Conservation (phyloP, 2,888 invertebrate species). For the Athetis lepigone region DNA sequence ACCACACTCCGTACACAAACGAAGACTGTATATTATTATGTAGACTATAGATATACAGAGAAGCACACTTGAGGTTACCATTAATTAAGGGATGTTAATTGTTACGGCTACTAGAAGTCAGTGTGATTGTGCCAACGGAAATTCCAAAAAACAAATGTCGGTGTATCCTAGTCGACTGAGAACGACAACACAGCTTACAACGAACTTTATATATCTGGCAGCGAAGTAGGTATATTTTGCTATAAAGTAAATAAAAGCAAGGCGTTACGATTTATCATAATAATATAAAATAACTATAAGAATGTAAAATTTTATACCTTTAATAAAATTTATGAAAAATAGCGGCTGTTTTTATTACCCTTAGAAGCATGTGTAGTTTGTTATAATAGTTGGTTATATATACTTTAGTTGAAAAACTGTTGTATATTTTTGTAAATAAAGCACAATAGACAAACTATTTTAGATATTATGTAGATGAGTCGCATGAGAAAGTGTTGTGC, state of each 20-base stretch:
- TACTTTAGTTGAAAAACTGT: slow-evolving; percentile 35
- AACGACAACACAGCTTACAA: slow-evolving; percentile 63
- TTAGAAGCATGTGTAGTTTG: slow-evolving; percentile 50
- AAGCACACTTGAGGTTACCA: slow-evolving; percentile 72
- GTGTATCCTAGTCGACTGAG: slow-evolving; percentile 73
- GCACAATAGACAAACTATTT: slow-evolving; percentile 62
- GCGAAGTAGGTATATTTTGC: slow-evolving; percentile 64
- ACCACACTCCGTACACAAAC: slow-evolving; percentile 69
- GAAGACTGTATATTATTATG: slow-evolving; percentile 81
- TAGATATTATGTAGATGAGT: slow-evolving; percentile 64
- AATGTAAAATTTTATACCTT: slow-evolving; percentile 87
- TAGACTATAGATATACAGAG: slow-evolving; percentile 74
- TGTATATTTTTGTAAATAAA: slow-evolving; percentile 58
- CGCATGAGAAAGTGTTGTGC: slow-evolving; percentile 46
- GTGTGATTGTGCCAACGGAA: slow-evolving; percentile 71
- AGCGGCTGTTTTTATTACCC: slow-evolving; percentile 69
- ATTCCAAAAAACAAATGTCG: slow-evolving; percentile 57
- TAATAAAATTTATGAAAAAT: slow-evolving; percentile 86
- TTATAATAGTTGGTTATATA: slow-evolving; percentile 35
- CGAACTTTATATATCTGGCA: slow-evolving; percentile 59
- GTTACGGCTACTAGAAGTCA: slow-evolving; percentile 58
- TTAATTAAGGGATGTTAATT: slow-evolving; percentile 65
- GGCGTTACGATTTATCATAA: slow-evolving; percentile 74
- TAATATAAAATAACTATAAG: slow-evolving; percentile 76
- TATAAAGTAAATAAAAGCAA: slow-evolving; percentile 60